Evolutionary conservation across 1,140 invertebrate species (phyloP), one percentile per base, ranked within the genome.

Genomic region (Elysia chlorotica): DNA sequence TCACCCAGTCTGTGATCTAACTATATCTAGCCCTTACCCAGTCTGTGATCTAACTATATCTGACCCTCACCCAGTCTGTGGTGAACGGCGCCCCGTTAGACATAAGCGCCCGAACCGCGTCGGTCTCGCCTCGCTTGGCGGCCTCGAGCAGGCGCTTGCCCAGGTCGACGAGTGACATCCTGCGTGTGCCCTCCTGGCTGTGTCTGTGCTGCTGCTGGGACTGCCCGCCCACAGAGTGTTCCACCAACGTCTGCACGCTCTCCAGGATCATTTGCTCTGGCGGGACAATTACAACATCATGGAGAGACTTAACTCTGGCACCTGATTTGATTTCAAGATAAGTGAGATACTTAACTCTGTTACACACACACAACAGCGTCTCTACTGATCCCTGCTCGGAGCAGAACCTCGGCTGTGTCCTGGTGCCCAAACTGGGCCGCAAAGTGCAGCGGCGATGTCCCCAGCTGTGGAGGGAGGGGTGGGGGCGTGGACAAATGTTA

Each of bases 21-120:
- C 57, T 25, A 17, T 25, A 38, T 17, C 35, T 65, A 17, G n/a
- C n/a, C 80, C 81, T 85, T 89, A 95, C 94, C 95, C 95, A 96
- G 85, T 97, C 95, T 23, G 95, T 93, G 0, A 93, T 94, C 79
- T 97, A 96, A 36, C 17, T 65, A 59, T 41, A 30, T 25, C 2
- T 23, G 28, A 35, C 70, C 17, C 81, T 85, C 89, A 95, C 94
- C 95, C 95, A 96, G 85, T 97, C 95, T 23, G 95, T 93, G 0
- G 93, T 94, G 80, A 97, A 96, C 1, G 95, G 95, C 36, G 95
- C 95, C 59, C 95, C 95, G 87, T 92, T 92, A 28, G 90, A 91
- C 90, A 97, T 93, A 21, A 96, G 89, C n/a, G 92, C 89, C 73
- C 92, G 88, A 0, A 97, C 93, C 76, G 91, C 90, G 59, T 92